These are phyloP conservation scores for Thunnus thynnus DNA, from an alignment of 2,113 vertebrate species.

Conservation along the genomic window DNA sequence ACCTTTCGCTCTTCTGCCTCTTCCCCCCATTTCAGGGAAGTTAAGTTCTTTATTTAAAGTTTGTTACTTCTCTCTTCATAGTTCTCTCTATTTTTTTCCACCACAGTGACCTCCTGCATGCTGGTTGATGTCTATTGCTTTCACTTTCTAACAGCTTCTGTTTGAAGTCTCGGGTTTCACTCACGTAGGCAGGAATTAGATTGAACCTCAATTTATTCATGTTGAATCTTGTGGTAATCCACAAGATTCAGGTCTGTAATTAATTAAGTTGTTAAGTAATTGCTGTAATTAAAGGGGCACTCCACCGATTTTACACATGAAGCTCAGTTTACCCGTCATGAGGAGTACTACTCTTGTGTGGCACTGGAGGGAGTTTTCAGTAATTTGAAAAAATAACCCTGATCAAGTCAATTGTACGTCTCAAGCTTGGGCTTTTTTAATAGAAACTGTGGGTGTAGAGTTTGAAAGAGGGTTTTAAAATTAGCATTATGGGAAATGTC, in stretches of 20 bases:
- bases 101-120: neutral
- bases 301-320: neutral
- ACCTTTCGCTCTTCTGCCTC: neutral
- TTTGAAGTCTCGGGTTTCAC: neutral
- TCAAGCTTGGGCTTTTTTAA: neutral
- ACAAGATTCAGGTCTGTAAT: neutral
- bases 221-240: neutral
- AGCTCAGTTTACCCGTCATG: too few relatives aligned
- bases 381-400: too few relatives aligned
- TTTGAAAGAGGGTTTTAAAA: neutral
- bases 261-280: neutral
- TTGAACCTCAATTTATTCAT: neutral
- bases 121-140: conserved; percentile 28
- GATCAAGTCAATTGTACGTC: too few relatives aligned
- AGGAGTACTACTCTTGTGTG: neutral
- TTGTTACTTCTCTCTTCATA: conserved; percentile 56
- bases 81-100: conserved; percentile 30
- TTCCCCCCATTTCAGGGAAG: conserved; percentile 36
- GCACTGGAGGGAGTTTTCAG: neutral
- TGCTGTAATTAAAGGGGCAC: neutral
- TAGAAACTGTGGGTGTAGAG: neutral
- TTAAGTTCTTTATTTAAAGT: conserved; percentile 42
- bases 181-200: neutral
- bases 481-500: conserved; percentile 24
- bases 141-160: conserved; percentile 39